These are phyloP conservation scores for Troglohyphantes excavatus DNA, from an alignment of 2,888 invertebrate species.

Conservation along the genomic window DNA sequence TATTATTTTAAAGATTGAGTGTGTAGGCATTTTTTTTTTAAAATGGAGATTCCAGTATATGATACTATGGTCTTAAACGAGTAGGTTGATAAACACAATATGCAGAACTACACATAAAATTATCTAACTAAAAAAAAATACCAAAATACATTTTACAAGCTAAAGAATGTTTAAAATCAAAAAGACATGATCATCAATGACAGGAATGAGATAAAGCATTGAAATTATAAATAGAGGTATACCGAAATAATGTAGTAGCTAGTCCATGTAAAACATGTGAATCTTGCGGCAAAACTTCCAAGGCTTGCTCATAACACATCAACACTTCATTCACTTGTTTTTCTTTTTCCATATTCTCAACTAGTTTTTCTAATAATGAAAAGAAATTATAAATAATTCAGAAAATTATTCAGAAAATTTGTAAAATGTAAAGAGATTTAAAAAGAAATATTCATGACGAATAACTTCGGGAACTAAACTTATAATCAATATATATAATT, in stretches of 20 bases:
- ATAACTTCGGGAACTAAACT: background rate
- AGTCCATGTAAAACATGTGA: constrained; percentile 84
- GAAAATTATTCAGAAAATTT: background rate
- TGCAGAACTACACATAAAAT: too few species aligned
- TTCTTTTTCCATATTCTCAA: constrained; percentile 66
- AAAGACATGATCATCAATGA: too few species aligned
- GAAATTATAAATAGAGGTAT: constrained; percentile 69
- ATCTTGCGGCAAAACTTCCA: constrained; percentile 84
- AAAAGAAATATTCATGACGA: background rate
- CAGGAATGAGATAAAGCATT: too few species aligned
- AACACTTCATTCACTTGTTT: constrained; percentile 70
- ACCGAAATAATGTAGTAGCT: constrained; percentile 85
- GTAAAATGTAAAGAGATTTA: background rate
- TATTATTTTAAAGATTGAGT: too few species aligned
- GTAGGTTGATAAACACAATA: too few species aligned
- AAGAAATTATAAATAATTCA: background rate
- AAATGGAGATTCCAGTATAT: too few species aligned
- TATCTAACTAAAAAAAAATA: too few species aligned
- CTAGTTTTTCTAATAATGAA: constrained; percentile 61
- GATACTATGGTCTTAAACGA: too few species aligned
- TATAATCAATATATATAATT: background rate
- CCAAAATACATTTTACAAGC: too few species aligned
- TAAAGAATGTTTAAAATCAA: too few species aligned
- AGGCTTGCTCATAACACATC: constrained; percentile 81
- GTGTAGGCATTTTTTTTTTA: too few species aligned